These are phyloP conservation scores for Rhimphoctona megacephalus DNA, from an alignment of 2,888 invertebrate genomes.

Conservation along the genomic window DNA sequence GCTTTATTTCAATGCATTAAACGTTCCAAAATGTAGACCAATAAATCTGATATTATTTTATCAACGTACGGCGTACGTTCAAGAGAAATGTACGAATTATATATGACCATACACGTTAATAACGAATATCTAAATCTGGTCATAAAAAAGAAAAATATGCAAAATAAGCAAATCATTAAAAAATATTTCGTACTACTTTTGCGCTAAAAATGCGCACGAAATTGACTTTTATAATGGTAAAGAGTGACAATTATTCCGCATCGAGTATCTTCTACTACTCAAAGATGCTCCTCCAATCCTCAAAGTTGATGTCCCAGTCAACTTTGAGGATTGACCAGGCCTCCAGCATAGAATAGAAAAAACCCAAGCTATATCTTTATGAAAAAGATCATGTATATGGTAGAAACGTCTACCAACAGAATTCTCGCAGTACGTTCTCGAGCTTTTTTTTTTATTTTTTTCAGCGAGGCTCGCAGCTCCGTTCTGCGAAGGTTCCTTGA, in stretches of 20 bases:
- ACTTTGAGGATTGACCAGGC: not conserved
- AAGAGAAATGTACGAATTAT: too few species aligned
- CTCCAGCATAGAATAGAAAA: not conserved
- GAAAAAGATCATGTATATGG: not conserved
- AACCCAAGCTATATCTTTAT: not conserved
- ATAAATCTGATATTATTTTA: not conserved
- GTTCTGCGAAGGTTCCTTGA: conserved; percentile 60
- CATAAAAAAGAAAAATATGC: not conserved
- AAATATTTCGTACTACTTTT: not conserved
- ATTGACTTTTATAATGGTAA: not conserved
- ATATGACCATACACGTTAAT: too few species aligned
- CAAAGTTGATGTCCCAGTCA: too few species aligned
- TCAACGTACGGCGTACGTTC: too few species aligned
- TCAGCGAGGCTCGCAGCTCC: conserved; percentile 64
- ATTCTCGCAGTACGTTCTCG: conserved; percentile 41
- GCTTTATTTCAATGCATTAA: too few species aligned
- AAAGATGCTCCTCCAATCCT: too few species aligned
- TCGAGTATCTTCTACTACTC: not conserved
- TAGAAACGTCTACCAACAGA: not conserved
- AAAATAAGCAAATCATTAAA: not conserved
- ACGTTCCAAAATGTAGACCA: too few species aligned
- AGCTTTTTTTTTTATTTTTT: conserved; percentile 46
- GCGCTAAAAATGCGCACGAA: not conserved
- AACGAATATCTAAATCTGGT: not conserved
- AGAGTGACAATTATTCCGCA: not conserved